phyloP scores from a whole-genome alignment of 2,888 invertebrate genomes.

The Oscheius sp. region DNA sequence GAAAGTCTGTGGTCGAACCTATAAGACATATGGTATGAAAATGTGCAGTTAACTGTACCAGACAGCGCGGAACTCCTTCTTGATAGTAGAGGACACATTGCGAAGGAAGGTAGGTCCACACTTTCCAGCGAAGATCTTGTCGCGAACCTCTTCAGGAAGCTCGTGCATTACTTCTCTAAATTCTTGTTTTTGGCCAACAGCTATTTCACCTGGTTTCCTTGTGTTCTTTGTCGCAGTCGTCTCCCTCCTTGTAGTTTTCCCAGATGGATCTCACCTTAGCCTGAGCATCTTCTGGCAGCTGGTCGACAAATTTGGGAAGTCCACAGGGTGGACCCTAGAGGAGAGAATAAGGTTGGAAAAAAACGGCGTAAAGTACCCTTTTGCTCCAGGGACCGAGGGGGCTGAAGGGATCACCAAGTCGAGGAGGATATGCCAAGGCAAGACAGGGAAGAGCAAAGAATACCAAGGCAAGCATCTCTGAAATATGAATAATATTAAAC shows the following conservation, averaged over 20 bases:
- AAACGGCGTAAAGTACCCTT: conserved; percentile 45
- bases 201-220: conserved; percentile 52
- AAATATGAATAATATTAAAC: not conserved
- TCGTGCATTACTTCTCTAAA: conserved; percentile 51
- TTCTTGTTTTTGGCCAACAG: not conserved
- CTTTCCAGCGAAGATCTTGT: conserved; percentile 66
- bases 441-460: conserved; percentile 41
- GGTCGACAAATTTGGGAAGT: conserved; percentile 62
- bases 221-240: conserved; percentile 61
- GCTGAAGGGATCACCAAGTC: conserved; percentile 66
- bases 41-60: conserved; percentile 38
- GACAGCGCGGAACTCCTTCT: conserved; percentile 66
- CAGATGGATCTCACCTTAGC: conserved; percentile 66
- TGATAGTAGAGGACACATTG: conserved; percentile 56
- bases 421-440: conserved; percentile 49
- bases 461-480: conserved; percentile 14
- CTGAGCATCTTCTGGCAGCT: conserved; percentile 62
- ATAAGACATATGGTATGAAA: not conserved
- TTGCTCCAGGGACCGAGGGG: conserved; percentile 68
- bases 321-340: conserved; percentile 63
- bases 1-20: conserved; percentile 66
- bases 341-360: not conserved
- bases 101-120: conserved; percentile 70
- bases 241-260: conserved; percentile 66
- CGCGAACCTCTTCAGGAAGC: conserved; percentile 60